phyloP scores from a whole-genome alignment of 2,113 vertebrate genomes.

The Romanogobio albipinnatus region DNA sequence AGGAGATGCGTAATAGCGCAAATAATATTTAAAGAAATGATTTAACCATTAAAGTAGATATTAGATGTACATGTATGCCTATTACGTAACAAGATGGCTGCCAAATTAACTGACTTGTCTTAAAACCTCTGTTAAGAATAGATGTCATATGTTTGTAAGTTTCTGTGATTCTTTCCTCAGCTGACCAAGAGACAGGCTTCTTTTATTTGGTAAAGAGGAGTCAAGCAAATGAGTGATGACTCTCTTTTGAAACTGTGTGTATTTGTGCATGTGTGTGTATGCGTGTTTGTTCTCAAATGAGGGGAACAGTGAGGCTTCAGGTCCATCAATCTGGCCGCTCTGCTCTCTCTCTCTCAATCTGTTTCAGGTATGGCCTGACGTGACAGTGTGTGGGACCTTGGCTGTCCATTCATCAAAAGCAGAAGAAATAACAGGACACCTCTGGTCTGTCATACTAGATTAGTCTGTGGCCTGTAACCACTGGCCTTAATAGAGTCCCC shows the following conservation, averaged over 20 bases:
- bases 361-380: constrained; percentile 77
- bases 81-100: neutral
- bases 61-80: neutral
- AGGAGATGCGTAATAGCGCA: no score
- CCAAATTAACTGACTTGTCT: neutral
- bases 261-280: constrained; percentile 30
- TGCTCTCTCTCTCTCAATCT: constrained; percentile 73
- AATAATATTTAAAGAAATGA: neutral
- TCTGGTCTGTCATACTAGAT: constrained; percentile 81
- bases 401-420: constrained; percentile 75
- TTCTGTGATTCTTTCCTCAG: neutral
- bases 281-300: constrained; percentile 63
- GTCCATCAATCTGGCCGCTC: constrained; percentile 73
- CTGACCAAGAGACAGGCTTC: neutral
- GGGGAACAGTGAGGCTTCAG: constrained; percentile 56
- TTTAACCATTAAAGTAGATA: neutral
- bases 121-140: neutral
- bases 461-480: constrained; percentile 79
- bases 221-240: constrained; percentile 29
- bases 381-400: constrained; percentile 75
- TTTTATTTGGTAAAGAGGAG: constrained; percentile 4
- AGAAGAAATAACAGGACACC: constrained; percentile 80
- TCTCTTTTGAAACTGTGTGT: neutral
- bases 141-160: neutral
- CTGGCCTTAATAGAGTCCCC: constrained; percentile 77